Base-by-base conservation (phyloP, 2,113 vertebrate genomes). In the Ammodytes marinus region DNA sequence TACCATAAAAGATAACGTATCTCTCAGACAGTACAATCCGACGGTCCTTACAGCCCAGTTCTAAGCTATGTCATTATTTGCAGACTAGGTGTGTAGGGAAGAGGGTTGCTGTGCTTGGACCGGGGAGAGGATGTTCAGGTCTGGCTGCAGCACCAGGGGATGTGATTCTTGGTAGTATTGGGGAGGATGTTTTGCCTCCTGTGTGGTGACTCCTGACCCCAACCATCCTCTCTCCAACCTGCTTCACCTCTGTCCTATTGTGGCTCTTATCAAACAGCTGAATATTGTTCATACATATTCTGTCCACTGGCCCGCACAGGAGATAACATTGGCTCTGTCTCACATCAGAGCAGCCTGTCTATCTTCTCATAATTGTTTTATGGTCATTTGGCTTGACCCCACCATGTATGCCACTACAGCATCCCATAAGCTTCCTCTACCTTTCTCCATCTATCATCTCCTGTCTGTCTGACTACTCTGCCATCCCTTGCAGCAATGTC, bases 141-240 rank as follows among this genome's bases (percentile, higher is more conserved):
- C 82, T 74, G 81, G 86, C 91, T 82, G 88, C 42, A 70, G 53
- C 46, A 83, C 17, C 61, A 69, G 74, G 91, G 88, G 83, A 90
- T 88, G 90, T 88, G 90, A 72, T 89, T 90, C 91, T 90, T 86
- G 88, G 78, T 87, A 83, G 83, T 64, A 68, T 53, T 64, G 54
- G 17, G 81, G 87, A 91, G 92, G 92, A 94, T 92, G 94, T 95
- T 93, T 91, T 90, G 88, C 90, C 94, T 95, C 90, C 93, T 94
- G 92, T 91, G 88, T 78, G 83, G 75, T 87, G 87, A 91, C 92
- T 84, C 72, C 69, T 93, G 93, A 94, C 95, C 94, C 60, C 75
- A 76, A 50, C 80, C 86, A 92, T 94, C 92, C 94, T 94, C 88
- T 84, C 71, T 27, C 52, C 46, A 64, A 92, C 88, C 87, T 91